Conservation (phyloP, 1,140 invertebrate species). For the Stratiolaelaps scimitus region DNA sequence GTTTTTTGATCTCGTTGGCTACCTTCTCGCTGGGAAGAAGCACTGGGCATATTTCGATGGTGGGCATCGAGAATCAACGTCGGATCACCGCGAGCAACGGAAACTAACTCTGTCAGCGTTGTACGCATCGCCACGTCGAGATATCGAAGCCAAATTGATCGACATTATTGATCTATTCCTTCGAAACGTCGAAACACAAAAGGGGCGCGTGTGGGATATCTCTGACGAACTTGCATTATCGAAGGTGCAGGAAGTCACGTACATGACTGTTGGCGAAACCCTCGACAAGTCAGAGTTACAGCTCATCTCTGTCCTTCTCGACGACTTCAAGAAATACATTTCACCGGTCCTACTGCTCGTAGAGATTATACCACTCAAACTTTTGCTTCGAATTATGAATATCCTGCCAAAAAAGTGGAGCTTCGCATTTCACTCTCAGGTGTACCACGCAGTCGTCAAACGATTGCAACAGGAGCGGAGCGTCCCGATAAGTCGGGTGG, state of each 20-base stretch:
- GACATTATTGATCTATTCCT: not conserved
- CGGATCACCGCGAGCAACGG: not conserved
- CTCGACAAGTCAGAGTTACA: not conserved
- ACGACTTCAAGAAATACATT: no score
- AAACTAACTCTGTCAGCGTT: not conserved
- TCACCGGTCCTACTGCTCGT: no score
- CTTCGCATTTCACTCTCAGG: not conserved
- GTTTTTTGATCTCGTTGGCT: not conserved
- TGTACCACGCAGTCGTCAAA: not conserved
- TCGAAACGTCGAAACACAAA: not conserved
- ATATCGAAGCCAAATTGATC: not conserved
- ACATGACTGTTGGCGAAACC: not conserved
- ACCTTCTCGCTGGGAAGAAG: not conserved
- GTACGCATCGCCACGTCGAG: not conserved
- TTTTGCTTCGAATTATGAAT: no score
- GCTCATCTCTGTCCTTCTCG: no score
- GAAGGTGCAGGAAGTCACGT: not conserved
- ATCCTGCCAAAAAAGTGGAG: not conserved
- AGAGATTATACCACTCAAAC: no score
- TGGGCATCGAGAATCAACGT: not conserved
- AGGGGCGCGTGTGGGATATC: not conserved
- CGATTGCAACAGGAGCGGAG: not conserved
- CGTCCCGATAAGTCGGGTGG: not conserved
- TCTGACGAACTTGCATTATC: not conserved
- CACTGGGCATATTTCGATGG: not conserved